These are phyloP conservation scores for Urosaurus nigricauda DNA, from an alignment of 2,797 vertebrate genomes.

Conservation along the genomic window DNA sequence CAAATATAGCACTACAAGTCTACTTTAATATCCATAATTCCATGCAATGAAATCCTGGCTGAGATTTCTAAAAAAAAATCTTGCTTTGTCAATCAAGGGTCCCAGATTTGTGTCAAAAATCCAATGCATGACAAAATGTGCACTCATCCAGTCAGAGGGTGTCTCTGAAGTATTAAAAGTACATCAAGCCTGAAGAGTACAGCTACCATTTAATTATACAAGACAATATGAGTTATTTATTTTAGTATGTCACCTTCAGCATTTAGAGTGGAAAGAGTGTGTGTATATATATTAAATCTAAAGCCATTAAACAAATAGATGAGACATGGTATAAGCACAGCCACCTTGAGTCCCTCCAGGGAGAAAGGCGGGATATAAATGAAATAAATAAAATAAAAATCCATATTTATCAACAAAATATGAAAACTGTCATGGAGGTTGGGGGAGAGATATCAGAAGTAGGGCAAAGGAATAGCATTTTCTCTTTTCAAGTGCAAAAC, in stretches of 20 bases:
- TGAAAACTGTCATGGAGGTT: background rate
- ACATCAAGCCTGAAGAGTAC: background rate
- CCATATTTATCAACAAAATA: background rate
- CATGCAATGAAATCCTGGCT: no score
- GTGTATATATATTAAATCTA: background rate
- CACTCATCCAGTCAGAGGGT: background rate
- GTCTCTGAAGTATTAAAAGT: background rate
- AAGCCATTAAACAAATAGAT: background rate
- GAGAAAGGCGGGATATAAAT: no score
- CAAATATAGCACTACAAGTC: no score
- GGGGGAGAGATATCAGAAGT: background rate
- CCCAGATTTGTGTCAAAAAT: background rate
- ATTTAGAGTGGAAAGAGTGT: background rate
- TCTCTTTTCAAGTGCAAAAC: conserved; percentile 9
- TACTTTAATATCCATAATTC: no score
- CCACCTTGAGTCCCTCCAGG: no score
- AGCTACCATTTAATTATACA: background rate
- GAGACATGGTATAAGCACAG: background rate
- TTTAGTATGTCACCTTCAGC: background rate
- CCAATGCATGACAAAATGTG: background rate
- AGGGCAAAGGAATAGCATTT: conserved; percentile 34
- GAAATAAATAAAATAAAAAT: background rate
- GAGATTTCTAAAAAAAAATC: no score
- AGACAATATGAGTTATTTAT: background rate
- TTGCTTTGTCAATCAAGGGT: no score